These are phyloP conservation scores for Falco rusticolus DNA, from an alignment of 2,797 vertebrate genomes.

Conservation along the genomic window DNA sequence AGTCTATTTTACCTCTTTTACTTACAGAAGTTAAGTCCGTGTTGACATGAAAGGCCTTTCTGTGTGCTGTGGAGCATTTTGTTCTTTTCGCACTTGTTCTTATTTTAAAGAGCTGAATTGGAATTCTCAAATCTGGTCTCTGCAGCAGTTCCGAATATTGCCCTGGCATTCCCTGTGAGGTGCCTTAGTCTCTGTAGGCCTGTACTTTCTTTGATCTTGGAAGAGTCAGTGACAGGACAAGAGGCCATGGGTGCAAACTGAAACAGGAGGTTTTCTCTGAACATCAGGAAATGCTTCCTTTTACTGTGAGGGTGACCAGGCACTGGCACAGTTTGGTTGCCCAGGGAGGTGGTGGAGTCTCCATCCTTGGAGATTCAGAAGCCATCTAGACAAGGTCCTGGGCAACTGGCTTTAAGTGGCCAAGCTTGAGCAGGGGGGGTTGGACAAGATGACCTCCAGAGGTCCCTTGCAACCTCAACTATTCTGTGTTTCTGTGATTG, in stretches of 20 bases:
- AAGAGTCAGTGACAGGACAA: neutral
- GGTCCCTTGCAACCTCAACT: neutral
- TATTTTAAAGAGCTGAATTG: neutral
- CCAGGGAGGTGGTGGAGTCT: neutral
- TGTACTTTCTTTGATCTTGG: neutral
- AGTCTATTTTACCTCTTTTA: neutral
- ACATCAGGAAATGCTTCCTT: neutral
- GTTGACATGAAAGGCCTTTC: neutral
- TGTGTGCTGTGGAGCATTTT: neutral
- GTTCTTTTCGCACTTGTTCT: neutral
- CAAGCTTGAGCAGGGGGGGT: neutral
- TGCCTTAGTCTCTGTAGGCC: neutral
- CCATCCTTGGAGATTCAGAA: neutral
- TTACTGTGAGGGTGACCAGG: neutral
- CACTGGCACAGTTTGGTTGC: neutral
- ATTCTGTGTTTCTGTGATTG: neutral
- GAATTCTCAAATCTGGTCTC: neutral
- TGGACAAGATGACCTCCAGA: neutral
- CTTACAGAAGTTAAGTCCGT: neutral
- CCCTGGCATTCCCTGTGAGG: neutral
- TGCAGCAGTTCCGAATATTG: neutral
- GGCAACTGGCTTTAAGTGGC: neutral
- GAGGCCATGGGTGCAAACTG: neutral
- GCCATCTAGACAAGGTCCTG: neutral
- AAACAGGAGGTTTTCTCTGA: neutral